Conservation (phyloP, 2,113 vertebrate genomes). For the Pseudopipra pipra region DNA sequence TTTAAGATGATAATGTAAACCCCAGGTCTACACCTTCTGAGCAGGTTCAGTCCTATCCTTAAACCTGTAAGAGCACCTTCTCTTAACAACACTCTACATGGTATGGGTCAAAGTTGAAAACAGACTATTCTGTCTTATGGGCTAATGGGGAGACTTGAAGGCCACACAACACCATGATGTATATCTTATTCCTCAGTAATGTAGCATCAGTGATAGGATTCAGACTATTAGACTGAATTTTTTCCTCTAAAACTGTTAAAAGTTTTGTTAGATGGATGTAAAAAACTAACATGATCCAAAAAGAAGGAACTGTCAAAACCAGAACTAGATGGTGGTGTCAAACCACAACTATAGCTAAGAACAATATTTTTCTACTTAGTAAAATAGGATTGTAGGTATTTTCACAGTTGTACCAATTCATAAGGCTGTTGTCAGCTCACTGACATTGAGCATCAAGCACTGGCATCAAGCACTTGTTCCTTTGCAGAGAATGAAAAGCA, state of each 20-base stretch:
- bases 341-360: background rate
- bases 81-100: background rate
- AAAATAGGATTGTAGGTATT: background rate
- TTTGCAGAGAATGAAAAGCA: background rate
- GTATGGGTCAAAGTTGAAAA: background rate
- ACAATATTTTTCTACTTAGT: background rate
- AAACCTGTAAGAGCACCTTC: background rate
- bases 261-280: background rate
- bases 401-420: background rate
- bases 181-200: background rate
- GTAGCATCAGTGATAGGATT: background rate
- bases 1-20: background rate
- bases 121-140: background rate
- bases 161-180: background rate
- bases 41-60: background rate
- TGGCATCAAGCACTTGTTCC: background rate
- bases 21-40: background rate
- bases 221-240: background rate
- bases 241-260: background rate
- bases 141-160: background rate
- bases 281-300: background rate
- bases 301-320: background rate
- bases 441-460: background rate
- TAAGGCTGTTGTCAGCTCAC: background rate
- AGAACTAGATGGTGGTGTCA: background rate